Conservation (phyloP, 2,113 vertebrate genomes). For the Labrus mixtus region DNA sequence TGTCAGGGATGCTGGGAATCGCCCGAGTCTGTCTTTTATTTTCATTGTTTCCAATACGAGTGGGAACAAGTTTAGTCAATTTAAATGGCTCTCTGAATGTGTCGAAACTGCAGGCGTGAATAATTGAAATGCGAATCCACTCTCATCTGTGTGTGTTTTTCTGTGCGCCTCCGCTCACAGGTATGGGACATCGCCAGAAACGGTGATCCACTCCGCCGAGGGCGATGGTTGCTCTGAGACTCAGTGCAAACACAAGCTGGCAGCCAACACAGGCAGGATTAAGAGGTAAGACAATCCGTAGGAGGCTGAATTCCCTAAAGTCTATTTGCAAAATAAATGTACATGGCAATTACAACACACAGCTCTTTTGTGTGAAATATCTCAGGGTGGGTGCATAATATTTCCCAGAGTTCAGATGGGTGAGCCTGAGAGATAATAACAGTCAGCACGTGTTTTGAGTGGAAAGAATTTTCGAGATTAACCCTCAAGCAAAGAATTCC, state of each 20-base stretch:
- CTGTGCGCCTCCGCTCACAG: slow-evolving; percentile 47
- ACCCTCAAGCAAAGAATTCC: slow-evolving; percentile 29
- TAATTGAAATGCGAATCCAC: slow-evolving; percentile 25
- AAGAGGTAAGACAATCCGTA: slow-evolving; percentile 68
- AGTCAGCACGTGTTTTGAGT: not conserved
- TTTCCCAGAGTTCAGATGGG: not conserved
- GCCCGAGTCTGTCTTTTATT: not conserved
- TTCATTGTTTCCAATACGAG: slow-evolving; percentile 15
- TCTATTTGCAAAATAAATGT: slow-evolving; percentile 52
- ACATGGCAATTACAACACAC: slow-evolving; percentile 45
- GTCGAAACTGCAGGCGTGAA: slow-evolving; percentile 1
- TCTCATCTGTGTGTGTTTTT: slow-evolving; percentile 20
- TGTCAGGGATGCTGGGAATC: not conserved
- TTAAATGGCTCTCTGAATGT: not conserved
- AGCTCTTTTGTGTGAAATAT: slow-evolving; percentile 25
- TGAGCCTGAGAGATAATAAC: slow-evolving; percentile 10
- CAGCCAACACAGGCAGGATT: slow-evolving; percentile 52
- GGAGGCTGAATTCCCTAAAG: slow-evolving; percentile 7
- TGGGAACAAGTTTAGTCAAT: slow-evolving; percentile 32
- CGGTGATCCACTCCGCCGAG: slow-evolving; percentile 41
- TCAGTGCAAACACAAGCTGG: slow-evolving; percentile 59
- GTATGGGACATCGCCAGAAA: slow-evolving; percentile 41
- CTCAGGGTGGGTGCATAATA: not conserved
- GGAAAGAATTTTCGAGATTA: slow-evolving; percentile 14
- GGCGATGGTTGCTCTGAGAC: slow-evolving; percentile 46